phyloP scores from a whole-genome alignment of 2,888 invertebrate genomes.

The Seira ritae region DNA sequence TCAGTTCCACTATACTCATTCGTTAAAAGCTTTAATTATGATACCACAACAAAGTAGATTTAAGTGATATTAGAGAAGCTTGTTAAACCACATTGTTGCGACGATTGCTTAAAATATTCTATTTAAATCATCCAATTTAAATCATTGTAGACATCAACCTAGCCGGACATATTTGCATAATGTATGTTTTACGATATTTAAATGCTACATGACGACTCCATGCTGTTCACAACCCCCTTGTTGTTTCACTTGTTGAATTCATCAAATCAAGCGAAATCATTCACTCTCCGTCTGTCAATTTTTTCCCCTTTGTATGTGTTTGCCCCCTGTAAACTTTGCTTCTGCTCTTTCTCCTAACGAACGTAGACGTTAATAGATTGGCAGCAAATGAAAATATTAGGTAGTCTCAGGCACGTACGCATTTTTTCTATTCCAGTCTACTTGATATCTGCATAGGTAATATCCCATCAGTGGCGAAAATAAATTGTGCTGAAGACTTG shows the following conservation, averaged over 20 bases:
- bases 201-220: slow-evolving; percentile 13
- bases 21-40: too few species aligned
- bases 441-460: background rate
- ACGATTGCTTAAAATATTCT: too few species aligned
- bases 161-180: background rate
- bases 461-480: background rate
- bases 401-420: background rate
- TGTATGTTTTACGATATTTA: background rate
- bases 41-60: too few species aligned
- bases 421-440: background rate
- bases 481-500: background rate
- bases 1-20: too few species aligned
- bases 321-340: background rate
- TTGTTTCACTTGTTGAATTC: slow-evolving; percentile 2
- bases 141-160: background rate
- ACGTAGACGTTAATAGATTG: background rate
- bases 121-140: background rate
- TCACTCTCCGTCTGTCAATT: slow-evolving; percentile 18
- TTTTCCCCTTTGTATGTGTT: background rate
- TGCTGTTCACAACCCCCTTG: slow-evolving; percentile 17
- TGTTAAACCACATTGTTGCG: too few species aligned
- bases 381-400: slow-evolving; percentile 25
- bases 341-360: background rate
- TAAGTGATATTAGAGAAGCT: too few species aligned
- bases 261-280: background rate